A percentile compares a stretch with the other conserved stretches of the same genome.
Evolutionary conservation across 2,888 invertebrate genomes (phyloP).

Genomic region (Halocaridina rubra): DNA sequence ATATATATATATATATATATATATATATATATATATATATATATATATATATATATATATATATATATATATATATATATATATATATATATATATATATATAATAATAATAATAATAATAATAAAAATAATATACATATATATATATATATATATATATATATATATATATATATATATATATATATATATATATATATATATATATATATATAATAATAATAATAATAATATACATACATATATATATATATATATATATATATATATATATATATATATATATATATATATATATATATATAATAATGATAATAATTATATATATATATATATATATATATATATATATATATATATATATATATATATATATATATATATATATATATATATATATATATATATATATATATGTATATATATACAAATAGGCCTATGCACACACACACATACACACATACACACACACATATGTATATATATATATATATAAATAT

Average conservation of each 20-base stretch:
- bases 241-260: slow-evolving; percentile 4
- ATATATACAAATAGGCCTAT: background rate
- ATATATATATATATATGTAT: background rate
- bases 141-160: slow-evolving; percentile 4
- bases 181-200: background rate
- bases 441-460: background rate
- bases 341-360: slow-evolving; percentile 10
- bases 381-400: background rate
- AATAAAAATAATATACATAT: background rate
- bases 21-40: slow-evolving; percentile 2
- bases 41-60: slow-evolving; percentile 1
- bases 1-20: slow-evolving; percentile 1
- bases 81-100: background rate
- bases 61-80: background rate
- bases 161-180: slow-evolving; percentile 5
- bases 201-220: background rate
- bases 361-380: background rate
- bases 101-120: background rate
- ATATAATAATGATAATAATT: background rate
- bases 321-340: background rate
- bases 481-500: background rate
- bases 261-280: background rate
- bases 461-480: background rate
- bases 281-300: background rate
- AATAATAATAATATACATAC: background rate